Evolutionary conservation across 1,140 invertebrate species (phyloP).

Genomic region (Drosophila novamexicana): DNA sequence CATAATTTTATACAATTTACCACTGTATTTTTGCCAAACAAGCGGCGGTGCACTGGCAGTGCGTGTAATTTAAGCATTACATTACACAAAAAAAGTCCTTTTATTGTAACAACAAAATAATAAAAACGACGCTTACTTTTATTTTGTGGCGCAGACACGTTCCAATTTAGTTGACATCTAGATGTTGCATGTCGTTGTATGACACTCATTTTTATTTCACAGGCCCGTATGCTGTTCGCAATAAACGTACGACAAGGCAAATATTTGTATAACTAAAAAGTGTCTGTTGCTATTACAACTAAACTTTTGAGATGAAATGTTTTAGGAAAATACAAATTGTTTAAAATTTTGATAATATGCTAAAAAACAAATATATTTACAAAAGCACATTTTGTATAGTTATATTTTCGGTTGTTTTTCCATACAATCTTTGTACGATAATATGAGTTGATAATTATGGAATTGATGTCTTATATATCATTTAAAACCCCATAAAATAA

Average conservation of each 20-base stretch:
- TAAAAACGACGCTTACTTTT: constrained; percentile 64
- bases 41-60: constrained; percentile 30
- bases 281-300: too few relatives aligned
- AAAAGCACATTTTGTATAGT: too few relatives aligned
- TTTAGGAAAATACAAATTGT: too few relatives aligned
- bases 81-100: constrained; percentile 55
- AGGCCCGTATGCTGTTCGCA: neutral
- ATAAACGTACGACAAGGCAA: neutral
- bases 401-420: too few relatives aligned
- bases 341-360: too few relatives aligned
- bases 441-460: too few relatives aligned
- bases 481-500: neutral
- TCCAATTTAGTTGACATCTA: neutral
- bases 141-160: constrained; percentile 35
- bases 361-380: too few relatives aligned
- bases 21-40: neutral
- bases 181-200: constrained; percentile 2
- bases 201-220: neutral
- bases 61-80: constrained; percentile 23
- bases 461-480: too few relatives aligned
- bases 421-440: too few relatives aligned
- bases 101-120: constrained; percentile 64
- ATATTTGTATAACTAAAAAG: too few relatives aligned
- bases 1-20: constrained; percentile 7
- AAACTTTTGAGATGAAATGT: too few relatives aligned